Base-by-base conservation (phyloP, 2,113 vertebrate genomes). In the Pseudonaja textilis region DNA sequence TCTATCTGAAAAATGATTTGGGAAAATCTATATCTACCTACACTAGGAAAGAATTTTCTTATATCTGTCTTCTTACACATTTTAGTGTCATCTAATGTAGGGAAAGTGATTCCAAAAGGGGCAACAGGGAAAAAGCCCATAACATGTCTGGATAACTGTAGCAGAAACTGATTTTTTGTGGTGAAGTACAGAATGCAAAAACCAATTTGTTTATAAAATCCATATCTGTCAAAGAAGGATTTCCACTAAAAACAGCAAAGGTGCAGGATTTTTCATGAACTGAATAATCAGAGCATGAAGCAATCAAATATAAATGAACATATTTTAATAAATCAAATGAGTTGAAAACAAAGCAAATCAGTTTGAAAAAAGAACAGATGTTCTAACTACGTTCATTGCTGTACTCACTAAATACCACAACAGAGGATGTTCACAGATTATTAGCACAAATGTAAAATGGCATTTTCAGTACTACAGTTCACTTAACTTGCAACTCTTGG, bases 211-310 rank as follows among this genome's bases (percentile, higher is more conserved):
- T 45, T 55, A 93, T 93, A 85, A 92, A 92, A 85, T 12, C 55
- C 20, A 52, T 59, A 89, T 59, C 47, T 85, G 55, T 93, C 69
- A 86, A 93, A 90, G 16, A 29, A 12, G 11, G 26, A 39, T 85
- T 86, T 92, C 88, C 90, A n/a, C 89, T 93, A 61, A 93, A 61
- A 90, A 34, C 2, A 90, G 39, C 50, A 56, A 90, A 56, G n/a
- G 59, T 61, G 5, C 45, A 11, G 5, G 29, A 20, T 92, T 89
- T 20, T 20, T 89, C 18, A 81, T 89, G 55, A 34, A 8, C 26
- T 85, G 10, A 45, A 89, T 89, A 89, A 93, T 93, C 92, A 89
- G 92, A 89, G 69, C 88, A 89, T 93, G 55, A 93, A 93, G 52
- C 42, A 90, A 59, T 55, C 64, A 85, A 89, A 89, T 59, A 89